Conservation (phyloP, 2,113 vertebrate species). For the Synchiropus splendidus region DNA sequence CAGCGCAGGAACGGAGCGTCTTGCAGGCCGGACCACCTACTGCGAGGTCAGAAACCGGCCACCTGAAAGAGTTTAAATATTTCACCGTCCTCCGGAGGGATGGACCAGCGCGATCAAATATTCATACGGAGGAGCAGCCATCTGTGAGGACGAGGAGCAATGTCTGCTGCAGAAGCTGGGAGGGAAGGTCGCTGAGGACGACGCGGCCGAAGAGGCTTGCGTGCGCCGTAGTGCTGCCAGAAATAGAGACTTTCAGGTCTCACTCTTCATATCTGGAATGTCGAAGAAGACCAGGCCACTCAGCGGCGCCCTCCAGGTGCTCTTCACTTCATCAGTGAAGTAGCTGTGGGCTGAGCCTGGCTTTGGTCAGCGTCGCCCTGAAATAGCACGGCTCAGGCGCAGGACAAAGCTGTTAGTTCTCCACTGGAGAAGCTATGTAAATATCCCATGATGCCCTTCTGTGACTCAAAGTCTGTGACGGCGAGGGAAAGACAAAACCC, state of each 20-base stretch:
- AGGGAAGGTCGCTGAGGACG: conserved; percentile 1
- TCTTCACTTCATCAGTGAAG: no score
- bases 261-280: background rate
- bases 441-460: no score
- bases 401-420: no score
- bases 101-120: conserved; percentile 59
- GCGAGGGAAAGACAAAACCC: no score
- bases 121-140: conserved; percentile 51
- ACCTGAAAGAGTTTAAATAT: conserved; percentile 60
- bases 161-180: conserved; percentile 22
- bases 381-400: no score
- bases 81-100: conserved; percentile 51
- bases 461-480: no score
- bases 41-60: conserved; percentile 28
- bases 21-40: no score
- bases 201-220: background rate
- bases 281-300: background rate
- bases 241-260: background rate
- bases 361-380: no score
- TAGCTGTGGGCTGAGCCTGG: no score
- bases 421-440: no score
- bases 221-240: background rate
- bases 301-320: no score
- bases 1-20: no score
- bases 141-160: conserved; percentile 41